Evolutionary conservation across 2,113 vertebrate genomes (phyloP).

Genomic region (Tor tambroides): DNA sequence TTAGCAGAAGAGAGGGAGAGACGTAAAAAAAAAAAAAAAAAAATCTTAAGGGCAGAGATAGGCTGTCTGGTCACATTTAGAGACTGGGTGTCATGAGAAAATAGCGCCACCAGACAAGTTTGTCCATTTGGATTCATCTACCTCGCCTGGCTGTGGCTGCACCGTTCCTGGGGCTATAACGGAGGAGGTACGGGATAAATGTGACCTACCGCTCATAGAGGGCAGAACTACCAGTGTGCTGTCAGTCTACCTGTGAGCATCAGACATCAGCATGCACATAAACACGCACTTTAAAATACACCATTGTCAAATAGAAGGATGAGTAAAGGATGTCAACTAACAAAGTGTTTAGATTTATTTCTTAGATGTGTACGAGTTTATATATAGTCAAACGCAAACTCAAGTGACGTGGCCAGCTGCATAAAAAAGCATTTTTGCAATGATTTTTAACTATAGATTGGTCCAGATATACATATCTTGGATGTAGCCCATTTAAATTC

Average conservation of each 20-base stretch:
- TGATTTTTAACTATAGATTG: neutral
- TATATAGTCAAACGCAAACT: neutral
- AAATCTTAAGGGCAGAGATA: constrained; percentile 57
- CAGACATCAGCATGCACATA: constrained; percentile 35
- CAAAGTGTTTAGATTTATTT: neutral
- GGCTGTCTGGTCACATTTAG: constrained; percentile 55
- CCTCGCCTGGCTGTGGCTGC: constrained; percentile 5
- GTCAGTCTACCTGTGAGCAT: constrained; percentile 57
- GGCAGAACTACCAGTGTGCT: constrained; percentile 51
- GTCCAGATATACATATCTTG: neutral
- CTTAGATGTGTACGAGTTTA: neutral
- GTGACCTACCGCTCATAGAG: constrained; percentile 49
- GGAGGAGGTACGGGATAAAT: constrained; percentile 45
- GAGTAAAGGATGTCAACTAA: neutral
- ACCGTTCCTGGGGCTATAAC: constrained; percentile 46
- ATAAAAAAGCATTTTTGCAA: neutral
- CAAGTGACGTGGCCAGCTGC: neutral
- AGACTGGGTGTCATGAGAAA: constrained; percentile 42
- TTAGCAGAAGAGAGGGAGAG: constrained; percentile 40
- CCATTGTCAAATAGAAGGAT: neutral
- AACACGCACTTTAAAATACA: neutral
- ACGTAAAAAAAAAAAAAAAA: constrained; percentile 45
- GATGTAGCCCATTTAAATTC: neutral
- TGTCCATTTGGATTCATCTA: constrained; percentile 56
- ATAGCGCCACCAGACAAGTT: constrained; percentile 57